Percentiles rank a stretch among this genome's conserved stretches.
Evolutionary conservation across 1,140 invertebrate genomes (phyloP).

Genomic region (Sitobion miscanthi): DNA sequence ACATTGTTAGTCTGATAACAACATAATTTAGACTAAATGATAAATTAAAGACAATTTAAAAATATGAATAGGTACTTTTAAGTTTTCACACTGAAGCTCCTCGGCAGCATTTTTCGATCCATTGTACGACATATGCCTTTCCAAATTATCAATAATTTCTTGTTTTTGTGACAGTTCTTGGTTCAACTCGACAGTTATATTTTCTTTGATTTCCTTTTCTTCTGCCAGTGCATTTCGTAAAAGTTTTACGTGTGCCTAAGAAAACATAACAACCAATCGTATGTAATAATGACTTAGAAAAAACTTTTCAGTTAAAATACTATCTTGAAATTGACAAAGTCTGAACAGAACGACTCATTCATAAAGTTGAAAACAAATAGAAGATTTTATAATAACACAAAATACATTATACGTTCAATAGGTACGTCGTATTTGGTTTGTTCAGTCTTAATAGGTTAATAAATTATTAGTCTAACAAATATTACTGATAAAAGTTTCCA

Average conservation of each 20-base stretch:
- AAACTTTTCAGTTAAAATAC: background rate
- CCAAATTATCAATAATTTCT: slow-evolving; percentile 53
- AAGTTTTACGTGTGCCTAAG: slow-evolving; percentile 54
- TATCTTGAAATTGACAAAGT: background rate
- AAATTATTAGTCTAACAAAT: background rate
- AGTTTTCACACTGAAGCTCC: slow-evolving; percentile 27
- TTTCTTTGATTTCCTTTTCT: slow-evolving; percentile 57
- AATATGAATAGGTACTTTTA: background rate
- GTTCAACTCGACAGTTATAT: slow-evolving; percentile 48
- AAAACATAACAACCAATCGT: background rate
- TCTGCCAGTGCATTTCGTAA: slow-evolving; percentile 48
- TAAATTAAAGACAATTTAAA: background rate
- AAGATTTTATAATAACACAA: background rate
- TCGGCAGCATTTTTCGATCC: slow-evolving; percentile 56
- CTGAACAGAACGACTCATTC: background rate
- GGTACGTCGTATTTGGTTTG: background rate
- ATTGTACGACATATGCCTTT: slow-evolving; percentile 42
- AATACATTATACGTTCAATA: background rate
- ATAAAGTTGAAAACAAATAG: background rate
- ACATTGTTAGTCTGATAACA: slow-evolving; percentile 15
- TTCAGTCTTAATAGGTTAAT: background rate
- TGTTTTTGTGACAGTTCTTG: slow-evolving; percentile 55
- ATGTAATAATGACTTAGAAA: background rate
- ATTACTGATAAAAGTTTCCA: background rate
- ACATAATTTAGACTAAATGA: background rate